phyloP scores from a whole-genome alignment of 2,797 vertebrate genomes.

The Phyllotis vaccarum region DNA sequence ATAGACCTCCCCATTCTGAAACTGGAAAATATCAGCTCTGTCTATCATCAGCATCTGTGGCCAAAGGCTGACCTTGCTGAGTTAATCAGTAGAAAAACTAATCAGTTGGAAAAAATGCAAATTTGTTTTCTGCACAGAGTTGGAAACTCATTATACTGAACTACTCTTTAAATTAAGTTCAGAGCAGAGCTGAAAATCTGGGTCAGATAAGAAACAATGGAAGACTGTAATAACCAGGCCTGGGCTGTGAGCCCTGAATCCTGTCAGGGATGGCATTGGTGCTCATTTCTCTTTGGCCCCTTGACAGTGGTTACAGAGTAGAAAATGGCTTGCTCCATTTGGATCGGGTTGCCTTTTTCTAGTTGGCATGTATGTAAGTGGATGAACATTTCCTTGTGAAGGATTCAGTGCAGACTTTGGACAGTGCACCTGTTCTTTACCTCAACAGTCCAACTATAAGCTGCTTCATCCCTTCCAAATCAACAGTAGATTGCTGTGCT shows the following conservation, averaged over 20 bases:
- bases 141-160: constrained; percentile 80
- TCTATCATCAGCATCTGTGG: constrained; percentile 65
- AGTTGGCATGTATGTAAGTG: neutral
- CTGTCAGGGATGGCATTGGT: neutral
- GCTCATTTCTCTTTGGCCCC: constrained; percentile 17
- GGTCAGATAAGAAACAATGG: constrained; percentile 73
- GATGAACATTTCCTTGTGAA: neutral
- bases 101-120: constrained; percentile 82
- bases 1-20: neutral
- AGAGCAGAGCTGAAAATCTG: constrained; percentile 67
- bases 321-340: neutral
- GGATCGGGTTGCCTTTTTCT: neutral
- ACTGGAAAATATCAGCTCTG: constrained; percentile 63
- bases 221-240: neutral
- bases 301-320: neutral
- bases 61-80: constrained; percentile 79
- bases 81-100: constrained; percentile 83
- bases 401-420: neutral
- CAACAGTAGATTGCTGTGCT: neutral
- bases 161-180: constrained; percentile 78
- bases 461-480: constrained; percentile 29
- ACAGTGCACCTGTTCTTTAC: neutral
- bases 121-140: constrained; percentile 79
- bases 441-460: neutral
- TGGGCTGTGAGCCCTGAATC: neutral